Evolutionary conservation across 1,140 invertebrate species (phyloP).

Genomic region (Watersipora subatra): DNA sequence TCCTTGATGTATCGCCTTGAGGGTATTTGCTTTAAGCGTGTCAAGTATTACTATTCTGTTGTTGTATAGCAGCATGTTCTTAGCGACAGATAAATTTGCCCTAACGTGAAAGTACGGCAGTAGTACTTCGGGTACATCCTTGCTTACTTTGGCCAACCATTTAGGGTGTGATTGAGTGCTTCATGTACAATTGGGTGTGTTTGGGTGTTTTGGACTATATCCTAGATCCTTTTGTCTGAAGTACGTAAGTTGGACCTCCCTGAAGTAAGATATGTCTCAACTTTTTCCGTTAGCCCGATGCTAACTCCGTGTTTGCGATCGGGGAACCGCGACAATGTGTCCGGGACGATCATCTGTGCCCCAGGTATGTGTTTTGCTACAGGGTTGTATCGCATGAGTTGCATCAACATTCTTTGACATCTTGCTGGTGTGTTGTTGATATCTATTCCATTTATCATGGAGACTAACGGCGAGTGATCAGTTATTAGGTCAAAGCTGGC

Average conservation of each 20-base stretch:
- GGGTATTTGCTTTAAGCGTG: background rate
- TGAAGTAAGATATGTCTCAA: background rate
- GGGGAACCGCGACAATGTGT: constrained; percentile 12
- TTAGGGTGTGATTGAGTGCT: background rate
- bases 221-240: background rate
- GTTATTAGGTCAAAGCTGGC: constrained; percentile 17
- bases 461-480: constrained; percentile 31
- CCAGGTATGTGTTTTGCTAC: constrained; percentile 11
- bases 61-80: background rate
- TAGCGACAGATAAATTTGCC: background rate
- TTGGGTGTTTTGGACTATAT: background rate
- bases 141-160: background rate
- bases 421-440: background rate
- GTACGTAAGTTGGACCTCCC: background rate
- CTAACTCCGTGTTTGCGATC: too few relatives aligned
- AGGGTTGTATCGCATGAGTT: constrained; percentile 10
- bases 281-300: too few relatives aligned
- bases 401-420: too few relatives aligned
- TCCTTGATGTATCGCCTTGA: background rate
- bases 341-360: constrained; percentile 12
- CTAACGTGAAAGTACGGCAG: background rate
- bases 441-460: constrained; percentile 13
- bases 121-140: background rate
- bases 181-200: background rate
- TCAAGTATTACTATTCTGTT: background rate